Evolutionary conservation across 37 sponge, comb jelly and placozoan genomes (phyloP), one percentile per base, ranked within the genome.

Genomic region (Chondrilla cf. caribensis): DNA sequence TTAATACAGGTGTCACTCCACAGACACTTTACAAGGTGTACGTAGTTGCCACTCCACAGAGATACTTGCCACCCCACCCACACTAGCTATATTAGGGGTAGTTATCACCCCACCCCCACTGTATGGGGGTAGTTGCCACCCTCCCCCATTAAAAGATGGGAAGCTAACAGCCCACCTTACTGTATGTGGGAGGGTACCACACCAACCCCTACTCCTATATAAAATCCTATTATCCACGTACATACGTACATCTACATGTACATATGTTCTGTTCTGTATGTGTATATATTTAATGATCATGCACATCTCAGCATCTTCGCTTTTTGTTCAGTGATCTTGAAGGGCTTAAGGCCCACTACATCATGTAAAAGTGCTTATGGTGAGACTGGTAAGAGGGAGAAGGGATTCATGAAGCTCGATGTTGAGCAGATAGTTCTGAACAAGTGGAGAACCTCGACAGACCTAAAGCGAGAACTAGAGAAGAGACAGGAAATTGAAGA

Each of bases 401-500:
- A 77, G 5, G 83, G 79, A 66, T 95, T 92, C 54, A 62, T 89
- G 41, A 95, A 95, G 58, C 58, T 90, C 22, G 95, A 95, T 81
- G 81, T 96, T 11, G 97, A 96, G 83, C 79, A 80, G 68, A 92
- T 90, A 57, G 94, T 95, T 24, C 75, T 96, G 37, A 85, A 89
- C 29, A 88, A 87, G 19, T 96, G 97, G 97, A 95, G 97, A 8
- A 94, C 88, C 81, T 89, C 79, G 86, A 79, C 73, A 64, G 82
- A 60, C 5, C 84, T 96, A 36, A 86, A 94, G 58, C 29, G 78
- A 38, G 90, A 94, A 60, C 68, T 86, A n/a, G 32, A 79, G 40
- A 62, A 54, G 29, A 86, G 85, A 57, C 55, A 60, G 36, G 19
- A 19, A 25, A 58, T 68, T 6, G 67, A 31, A 14, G 87, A 96